Conservation (phyloP, 2,113 vertebrate genomes). For the Thalassoma bifasciatum region DNA sequence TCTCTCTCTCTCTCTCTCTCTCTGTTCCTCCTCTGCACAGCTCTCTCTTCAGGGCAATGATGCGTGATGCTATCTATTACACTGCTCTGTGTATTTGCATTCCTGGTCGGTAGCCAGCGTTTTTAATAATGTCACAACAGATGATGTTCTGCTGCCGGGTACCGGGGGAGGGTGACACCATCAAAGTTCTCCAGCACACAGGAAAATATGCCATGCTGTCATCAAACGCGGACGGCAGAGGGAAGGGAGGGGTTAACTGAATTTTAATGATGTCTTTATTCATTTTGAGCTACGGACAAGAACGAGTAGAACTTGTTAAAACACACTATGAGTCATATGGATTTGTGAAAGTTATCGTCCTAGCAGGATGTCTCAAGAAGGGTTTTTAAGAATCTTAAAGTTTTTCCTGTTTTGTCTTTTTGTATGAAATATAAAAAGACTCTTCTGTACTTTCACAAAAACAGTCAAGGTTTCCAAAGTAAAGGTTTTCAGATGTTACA, state of each 20-base stretch:
- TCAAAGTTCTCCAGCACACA: constrained; percentile 53
- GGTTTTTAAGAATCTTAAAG: too few species aligned
- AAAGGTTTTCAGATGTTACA: not conserved
- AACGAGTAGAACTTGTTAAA: not conserved
- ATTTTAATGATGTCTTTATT: constrained; percentile 43
- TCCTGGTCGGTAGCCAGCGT: constrained; percentile 53
- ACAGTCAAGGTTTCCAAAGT: too few species aligned
- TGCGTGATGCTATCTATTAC: constrained; percentile 77
- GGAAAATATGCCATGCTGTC: constrained; percentile 35
- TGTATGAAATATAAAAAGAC: too few species aligned
- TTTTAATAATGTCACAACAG: constrained; percentile 77
- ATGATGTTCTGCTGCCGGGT: constrained; percentile 64
- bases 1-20: constrained; percentile 3
- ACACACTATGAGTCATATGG: not conserved
- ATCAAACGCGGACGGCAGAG: constrained; percentile 16
- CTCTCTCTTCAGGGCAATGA: constrained; percentile 66
- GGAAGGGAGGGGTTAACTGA: constrained; percentile 7
- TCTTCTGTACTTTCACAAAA: too few species aligned
- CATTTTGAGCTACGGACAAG: constrained; percentile 10
- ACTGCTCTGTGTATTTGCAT: constrained; percentile 74
- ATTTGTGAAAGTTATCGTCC: not conserved
- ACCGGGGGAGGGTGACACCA: constrained; percentile 33
- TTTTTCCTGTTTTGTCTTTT: too few species aligned
- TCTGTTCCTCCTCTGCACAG: constrained; percentile 3
- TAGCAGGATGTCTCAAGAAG: not conserved